phyloP scores from a whole-genome alignment of 2,113 vertebrate species.

The Gallinago undulata region DNA sequence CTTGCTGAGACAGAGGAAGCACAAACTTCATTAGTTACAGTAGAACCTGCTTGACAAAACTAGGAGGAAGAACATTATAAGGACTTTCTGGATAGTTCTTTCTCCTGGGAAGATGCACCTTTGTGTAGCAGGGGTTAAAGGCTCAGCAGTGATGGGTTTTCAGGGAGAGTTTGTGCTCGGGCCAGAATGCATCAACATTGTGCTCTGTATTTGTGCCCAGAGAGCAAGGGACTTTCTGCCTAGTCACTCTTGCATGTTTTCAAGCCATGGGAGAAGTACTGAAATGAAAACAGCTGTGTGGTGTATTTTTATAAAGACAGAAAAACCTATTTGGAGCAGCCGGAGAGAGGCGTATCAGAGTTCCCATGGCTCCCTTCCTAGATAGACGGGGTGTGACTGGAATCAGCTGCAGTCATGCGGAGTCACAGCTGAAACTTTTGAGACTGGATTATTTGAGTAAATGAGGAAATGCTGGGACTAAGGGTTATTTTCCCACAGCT shows the following conservation, averaged over 20 bases:
- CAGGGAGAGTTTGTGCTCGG: neutral
- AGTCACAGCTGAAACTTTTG: neutral
- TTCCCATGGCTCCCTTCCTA: neutral
- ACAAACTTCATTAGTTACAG: neutral
- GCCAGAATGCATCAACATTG: accelerated
- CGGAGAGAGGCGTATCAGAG: neutral
- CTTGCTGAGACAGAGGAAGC: neutral
- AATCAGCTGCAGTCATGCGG: neutral
- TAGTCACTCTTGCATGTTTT: neutral
- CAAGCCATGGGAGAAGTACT: neutral
- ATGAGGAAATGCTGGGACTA: neutral
- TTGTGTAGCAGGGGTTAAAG: neutral
- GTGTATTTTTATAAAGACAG: neutral
- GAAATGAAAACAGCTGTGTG: neutral
- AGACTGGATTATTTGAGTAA: neutral
- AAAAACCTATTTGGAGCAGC: neutral
- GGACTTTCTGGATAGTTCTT: neutral
- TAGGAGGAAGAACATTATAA: neutral
- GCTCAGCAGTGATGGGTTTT: neutral
- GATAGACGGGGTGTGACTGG: neutral
- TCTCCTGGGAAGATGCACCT: neutral
- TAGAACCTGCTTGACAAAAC: neutral
- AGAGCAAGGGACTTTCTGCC: neutral
- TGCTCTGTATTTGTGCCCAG: neutral
- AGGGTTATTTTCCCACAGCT: neutral